Evolutionary conservation across 2,113 vertebrate genomes (phyloP), one percentile per base, ranked within the genome.

Genomic region (Perca fluviatilis): DNA sequence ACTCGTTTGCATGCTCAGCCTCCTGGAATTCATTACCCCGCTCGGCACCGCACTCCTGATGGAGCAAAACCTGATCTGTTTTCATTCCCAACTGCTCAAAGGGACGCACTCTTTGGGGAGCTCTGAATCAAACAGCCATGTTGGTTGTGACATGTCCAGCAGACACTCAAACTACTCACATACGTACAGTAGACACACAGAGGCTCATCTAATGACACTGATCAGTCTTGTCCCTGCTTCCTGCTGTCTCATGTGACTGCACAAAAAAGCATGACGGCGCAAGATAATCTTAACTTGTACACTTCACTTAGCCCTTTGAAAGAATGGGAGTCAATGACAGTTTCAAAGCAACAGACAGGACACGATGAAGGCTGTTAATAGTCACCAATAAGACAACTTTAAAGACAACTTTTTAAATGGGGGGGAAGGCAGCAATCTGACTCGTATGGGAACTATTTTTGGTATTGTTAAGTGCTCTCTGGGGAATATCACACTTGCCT

Each of bases 1-100:
- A 94, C 90, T 90, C 33, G 88, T 93, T 95, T 94, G 87, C 89
- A 91, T 89, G 91, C 92, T 90, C 91, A 92, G 88, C 92, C 93
- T 93, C 90, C 89, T 93, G 92, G 87, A 93, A 92, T 94, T 90
- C 88, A 93, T 94, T 90, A 89, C 68, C 47, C 60, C 27, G 60
- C 90, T 67, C 47, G 18, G 71, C 49, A 40, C 58, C 2, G 43
- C 75, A 30, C 79, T 81, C 69, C 87, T 82, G 87, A 82, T 71
- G 66, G 84, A 88, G 87, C 86, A 82, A 84, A 91, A 85, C 85
- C 79, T 67, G 92, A 87, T 91, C 87, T 46, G 83, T 77, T 90
- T 89, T 84, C 83, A 74, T 84, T 86, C 46, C 73, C 47, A 7
- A 19, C 68, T 1, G 66, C 82, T 85, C 40, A 30, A 27, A 72